phyloP scores from a whole-genome alignment of 2,888 invertebrate genomes.

The Apodemia mormo region DNA sequence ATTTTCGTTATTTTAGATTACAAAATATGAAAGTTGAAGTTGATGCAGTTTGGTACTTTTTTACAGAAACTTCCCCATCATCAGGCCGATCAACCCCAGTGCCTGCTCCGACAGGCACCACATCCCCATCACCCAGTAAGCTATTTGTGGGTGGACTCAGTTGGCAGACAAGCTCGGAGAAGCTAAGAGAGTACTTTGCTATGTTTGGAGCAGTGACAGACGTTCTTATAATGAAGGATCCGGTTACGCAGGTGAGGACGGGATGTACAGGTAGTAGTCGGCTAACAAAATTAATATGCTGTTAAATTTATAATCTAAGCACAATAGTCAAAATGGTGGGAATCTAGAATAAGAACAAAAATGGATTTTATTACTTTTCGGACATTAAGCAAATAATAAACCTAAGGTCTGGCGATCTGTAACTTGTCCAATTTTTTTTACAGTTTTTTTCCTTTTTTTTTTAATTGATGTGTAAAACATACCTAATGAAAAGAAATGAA shows the following conservation, averaged over 20 bases:
- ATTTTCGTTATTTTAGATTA: too few species aligned
- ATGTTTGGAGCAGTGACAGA: conserved; percentile 96
- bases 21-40: too few species aligned
- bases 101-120: conserved; percentile 57
- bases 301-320: too few species aligned
- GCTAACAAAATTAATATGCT: not conserved
- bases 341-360: too few species aligned
- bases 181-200: conserved; percentile 94
- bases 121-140: conserved; percentile 88
- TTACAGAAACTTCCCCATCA: conserved; percentile 78
- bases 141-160: conserved; percentile 95
- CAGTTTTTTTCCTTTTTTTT: too few species aligned
- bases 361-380: too few species aligned
- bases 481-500: too few species aligned
- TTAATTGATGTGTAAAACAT: too few species aligned
- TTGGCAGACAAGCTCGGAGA: conserved; percentile 96
- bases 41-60: not conserved
- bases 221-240: conserved; percentile 96
- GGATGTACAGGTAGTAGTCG: conserved; percentile 19
- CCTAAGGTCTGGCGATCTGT: too few species aligned
- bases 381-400: too few species aligned
- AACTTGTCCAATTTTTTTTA: too few species aligned
- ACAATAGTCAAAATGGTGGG: too few species aligned
- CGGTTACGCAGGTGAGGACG: conserved; percentile 90
- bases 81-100: conserved; percentile 89